Conservation (phyloP, 2,797 vertebrate species). For the Muraenolepis orangiensis region DNA sequence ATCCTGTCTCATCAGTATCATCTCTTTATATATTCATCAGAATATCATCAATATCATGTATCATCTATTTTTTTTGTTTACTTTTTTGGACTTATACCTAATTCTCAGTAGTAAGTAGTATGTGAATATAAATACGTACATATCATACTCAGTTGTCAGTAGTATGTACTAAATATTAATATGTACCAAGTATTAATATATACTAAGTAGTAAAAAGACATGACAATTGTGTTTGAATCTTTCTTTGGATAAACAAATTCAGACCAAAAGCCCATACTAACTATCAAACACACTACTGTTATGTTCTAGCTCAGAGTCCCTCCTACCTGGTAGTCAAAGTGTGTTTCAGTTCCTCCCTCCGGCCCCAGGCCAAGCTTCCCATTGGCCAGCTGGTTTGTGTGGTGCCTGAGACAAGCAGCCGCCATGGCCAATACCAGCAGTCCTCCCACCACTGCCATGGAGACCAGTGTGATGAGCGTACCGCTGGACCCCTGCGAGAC, state of each 20-base stretch:
- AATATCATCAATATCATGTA: not conserved
- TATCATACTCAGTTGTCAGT: no score
- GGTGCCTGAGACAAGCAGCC: conserved; percentile 84
- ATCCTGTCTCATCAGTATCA: not conserved
- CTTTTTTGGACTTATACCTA: not conserved
- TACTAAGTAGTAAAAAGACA: no score
- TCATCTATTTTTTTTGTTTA: not conserved
- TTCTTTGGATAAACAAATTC: not conserved
- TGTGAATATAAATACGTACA: no score
- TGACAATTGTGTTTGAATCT: not conserved
- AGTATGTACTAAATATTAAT: no score
- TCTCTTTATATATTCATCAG: not conserved
- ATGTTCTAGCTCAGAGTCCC: not conserved
- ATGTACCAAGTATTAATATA: no score
- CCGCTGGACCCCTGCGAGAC: conserved; percentile 80
- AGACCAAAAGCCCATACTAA: not conserved
- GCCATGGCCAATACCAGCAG: conserved; percentile 79
- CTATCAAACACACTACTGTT: no score
- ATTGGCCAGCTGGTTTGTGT: conserved; percentile 82
- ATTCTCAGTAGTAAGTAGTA: not conserved
- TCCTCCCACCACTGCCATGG: conserved; percentile 86
- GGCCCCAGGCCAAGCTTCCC: conserved; percentile 89
- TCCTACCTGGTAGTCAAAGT: conserved; percentile 93
- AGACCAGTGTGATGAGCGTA: conserved; percentile 85
- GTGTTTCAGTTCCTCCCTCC: conserved; percentile 87